Conservation (phyloP, 2,113 vertebrate species). For the Cercopithecus mona region DNA sequence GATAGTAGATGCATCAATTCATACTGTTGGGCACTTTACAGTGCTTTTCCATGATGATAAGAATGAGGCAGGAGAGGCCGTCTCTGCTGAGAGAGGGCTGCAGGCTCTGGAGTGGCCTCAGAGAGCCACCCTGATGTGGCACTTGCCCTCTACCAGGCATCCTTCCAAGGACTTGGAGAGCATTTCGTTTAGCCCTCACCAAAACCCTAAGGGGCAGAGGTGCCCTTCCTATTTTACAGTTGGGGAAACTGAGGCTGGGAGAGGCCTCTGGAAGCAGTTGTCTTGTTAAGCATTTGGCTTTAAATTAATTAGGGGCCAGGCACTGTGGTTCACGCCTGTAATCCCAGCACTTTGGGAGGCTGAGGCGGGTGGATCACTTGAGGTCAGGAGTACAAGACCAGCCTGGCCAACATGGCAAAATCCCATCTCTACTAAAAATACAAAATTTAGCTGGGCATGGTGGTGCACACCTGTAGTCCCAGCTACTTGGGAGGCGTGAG, state of each 20-base stretch:
- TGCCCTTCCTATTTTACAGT: neutral
- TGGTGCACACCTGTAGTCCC: no score
- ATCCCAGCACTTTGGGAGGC: no score
- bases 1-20: rapidly evolving
- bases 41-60: neutral
- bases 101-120: neutral
- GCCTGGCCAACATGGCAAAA: no score
- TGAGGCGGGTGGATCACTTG: rapidly evolving
- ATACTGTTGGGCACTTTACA: neutral
- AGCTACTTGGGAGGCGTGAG: no score
- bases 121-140: neutral
- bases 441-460: no score
- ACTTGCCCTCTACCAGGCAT: neutral
- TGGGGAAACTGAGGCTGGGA: neutral
- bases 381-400: no score
- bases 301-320: neutral
- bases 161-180: neutral
- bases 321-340: no score
- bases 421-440: no score
- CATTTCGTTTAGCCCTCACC: neutral
- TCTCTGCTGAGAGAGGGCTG: neutral
- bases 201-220: neutral
- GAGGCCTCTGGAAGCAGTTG: neutral
- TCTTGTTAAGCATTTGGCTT: neutral
- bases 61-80: neutral